These are phyloP conservation scores for Nannoperca obscura DNA, from an alignment of 2,797 vertebrate species.

Conservation along the genomic window DNA sequence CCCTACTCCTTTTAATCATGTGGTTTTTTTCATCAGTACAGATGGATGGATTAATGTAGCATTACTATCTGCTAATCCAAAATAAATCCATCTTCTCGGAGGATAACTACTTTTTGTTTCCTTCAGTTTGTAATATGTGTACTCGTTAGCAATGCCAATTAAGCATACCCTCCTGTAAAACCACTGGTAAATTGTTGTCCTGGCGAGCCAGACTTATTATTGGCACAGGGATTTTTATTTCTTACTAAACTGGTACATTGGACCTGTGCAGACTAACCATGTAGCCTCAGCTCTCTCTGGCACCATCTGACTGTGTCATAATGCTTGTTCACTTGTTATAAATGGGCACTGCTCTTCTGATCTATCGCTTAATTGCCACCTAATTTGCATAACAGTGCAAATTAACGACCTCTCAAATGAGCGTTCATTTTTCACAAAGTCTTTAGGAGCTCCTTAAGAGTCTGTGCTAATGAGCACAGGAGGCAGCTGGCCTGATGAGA, in stretches of 20 bases:
- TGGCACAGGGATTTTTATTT: constrained; percentile 54
- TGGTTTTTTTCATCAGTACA: constrained; percentile 37
- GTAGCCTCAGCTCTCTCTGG: constrained; percentile 72
- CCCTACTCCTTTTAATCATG: constrained; percentile 23
- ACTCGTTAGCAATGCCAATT: constrained; percentile 14
- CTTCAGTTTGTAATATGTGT: constrained; percentile 15
- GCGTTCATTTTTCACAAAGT: constrained; percentile 92
- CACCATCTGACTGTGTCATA: constrained; percentile 87
- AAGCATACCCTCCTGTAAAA: constrained; percentile 14
- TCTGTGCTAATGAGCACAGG: constrained; percentile 89
- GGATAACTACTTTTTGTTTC: constrained; percentile 19
- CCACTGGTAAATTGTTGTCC: constrained; percentile 21
- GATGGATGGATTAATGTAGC: constrained; percentile 44
- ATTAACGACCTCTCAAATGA: constrained; percentile 92
- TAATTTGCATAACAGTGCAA: constrained; percentile 93
- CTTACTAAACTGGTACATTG: constrained; percentile 44
- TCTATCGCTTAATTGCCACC: constrained; percentile 91
- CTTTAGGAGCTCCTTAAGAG: constrained; percentile 93
- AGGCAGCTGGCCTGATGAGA: constrained; percentile 89
- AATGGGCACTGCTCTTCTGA: constrained; percentile 89
- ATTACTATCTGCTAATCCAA: constrained; percentile 51
- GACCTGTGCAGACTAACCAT: constrained; percentile 61
- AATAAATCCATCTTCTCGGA: constrained; percentile 20
- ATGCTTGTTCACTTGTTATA: constrained; percentile 89
- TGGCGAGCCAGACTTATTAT: constrained; percentile 29